Conservation (phyloP, 1,140 invertebrate genomes). For the Solenopsis invicta region DNA sequence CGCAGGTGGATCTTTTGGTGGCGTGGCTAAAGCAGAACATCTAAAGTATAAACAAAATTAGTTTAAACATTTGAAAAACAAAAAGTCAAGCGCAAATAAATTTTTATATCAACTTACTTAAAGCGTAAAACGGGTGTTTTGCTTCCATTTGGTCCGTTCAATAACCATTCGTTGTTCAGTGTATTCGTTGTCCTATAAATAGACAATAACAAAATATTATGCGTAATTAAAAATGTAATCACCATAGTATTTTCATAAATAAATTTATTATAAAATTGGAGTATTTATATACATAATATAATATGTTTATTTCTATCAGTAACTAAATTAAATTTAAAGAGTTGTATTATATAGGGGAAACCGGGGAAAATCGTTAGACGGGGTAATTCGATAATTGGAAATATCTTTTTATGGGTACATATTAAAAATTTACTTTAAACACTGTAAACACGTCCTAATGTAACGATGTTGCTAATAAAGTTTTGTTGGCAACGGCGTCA, state of each 20-base stretch:
- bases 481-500: too few species aligned
- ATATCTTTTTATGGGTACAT: too few species aligned
- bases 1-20: slow-evolving; percentile 88
- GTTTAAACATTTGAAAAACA: not conserved
- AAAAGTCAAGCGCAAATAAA: not conserved
- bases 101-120: slow-evolving; percentile 79
- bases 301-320: too few species aligned
- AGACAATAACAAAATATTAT: slow-evolving; percentile 32
- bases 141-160: slow-evolving; percentile 81
- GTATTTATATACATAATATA: not conserved
- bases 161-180: slow-evolving; percentile 82
- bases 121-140: slow-evolving; percentile 83
- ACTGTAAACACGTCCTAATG: too few species aligned
- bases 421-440: too few species aligned
- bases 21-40: slow-evolving; percentile 84
- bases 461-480: too few species aligned
- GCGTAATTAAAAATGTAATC: not conserved
- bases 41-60: slow-evolving; percentile 71
- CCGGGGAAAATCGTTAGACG: too few species aligned
- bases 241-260: not conserved
- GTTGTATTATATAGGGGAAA: too few species aligned
- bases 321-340: too few species aligned
- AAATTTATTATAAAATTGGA: not conserved
- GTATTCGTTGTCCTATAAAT: slow-evolving; percentile 80
- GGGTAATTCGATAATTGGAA: too few species aligned